These are phyloP conservation scores for Micrasema longulum DNA, from an alignment of 1,140 invertebrate species.

Conservation along the genomic window DNA sequence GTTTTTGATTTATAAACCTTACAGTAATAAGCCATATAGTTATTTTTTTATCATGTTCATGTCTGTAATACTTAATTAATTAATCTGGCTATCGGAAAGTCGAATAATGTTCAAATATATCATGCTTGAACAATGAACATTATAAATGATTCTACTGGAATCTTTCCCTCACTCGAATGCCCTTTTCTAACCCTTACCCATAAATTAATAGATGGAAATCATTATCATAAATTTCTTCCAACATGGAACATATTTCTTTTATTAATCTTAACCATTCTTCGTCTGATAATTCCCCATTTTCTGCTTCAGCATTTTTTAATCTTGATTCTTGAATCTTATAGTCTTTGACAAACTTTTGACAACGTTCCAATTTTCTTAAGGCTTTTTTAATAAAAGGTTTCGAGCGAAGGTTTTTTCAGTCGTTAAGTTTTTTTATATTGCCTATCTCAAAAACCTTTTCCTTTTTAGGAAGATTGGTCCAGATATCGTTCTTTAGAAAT, in stretches of 20 bases:
- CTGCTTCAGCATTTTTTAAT: slow-evolving; percentile 15
- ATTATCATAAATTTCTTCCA: slow-evolving; percentile 24
- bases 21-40: no score
- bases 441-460: slow-evolving; percentile 18
- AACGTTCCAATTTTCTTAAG: slow-evolving; percentile 12
- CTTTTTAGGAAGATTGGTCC: not conserved
- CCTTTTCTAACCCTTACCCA: no score
- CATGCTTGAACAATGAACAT: no score
- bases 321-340: slow-evolving; percentile 9
- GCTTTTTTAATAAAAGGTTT: slow-evolving; percentile 17
- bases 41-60: no score
- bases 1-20: no score
- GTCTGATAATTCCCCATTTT: slow-evolving; percentile 5
- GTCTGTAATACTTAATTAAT: no score
- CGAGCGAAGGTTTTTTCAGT: slow-evolving; percentile 4
- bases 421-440: slow-evolving; percentile 5
- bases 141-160: no score
- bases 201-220: slow-evolving; percentile 33
- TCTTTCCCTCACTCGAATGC: no score
- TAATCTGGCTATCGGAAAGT: no score
- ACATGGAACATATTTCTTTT: slow-evolving; percentile 29
- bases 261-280: slow-evolving; percentile 24
- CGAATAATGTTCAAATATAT: no score
- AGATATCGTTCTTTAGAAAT: slow-evolving; percentile 14
- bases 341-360: slow-evolving; percentile 19